Evolutionary conservation across 2,797 vertebrate species (phyloP).

Genomic region (Loriculus beryllinus): DNA sequence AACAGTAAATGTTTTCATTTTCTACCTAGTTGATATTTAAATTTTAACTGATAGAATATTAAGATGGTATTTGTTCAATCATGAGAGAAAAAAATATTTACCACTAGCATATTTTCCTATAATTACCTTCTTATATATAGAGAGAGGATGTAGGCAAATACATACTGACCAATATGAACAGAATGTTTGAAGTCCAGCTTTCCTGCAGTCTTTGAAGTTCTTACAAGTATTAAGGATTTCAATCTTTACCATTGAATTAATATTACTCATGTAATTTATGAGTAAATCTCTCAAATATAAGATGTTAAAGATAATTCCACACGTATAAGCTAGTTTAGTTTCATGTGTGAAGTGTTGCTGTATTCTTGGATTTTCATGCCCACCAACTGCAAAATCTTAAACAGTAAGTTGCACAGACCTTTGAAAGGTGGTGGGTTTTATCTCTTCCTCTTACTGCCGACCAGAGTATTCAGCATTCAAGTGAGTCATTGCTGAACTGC

Average conservation of each 20-base stretch:
- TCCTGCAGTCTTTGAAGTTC: not conserved
- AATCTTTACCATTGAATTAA: not conserved
- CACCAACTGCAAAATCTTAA: not conserved
- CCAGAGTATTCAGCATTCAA: not conserved
- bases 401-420: not conserved
- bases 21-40: not conserved
- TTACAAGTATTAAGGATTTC: not conserved
- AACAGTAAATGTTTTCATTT: not conserved
- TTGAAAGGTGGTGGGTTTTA: not conserved
- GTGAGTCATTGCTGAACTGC: not conserved
- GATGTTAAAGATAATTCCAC: not conserved
- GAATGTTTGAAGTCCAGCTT: constrained; percentile 29
- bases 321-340: not conserved
- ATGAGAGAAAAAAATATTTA: not conserved
- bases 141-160: constrained; percentile 19
- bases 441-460: not conserved
- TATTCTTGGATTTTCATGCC: not conserved
- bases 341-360: not conserved
- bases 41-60: not conserved
- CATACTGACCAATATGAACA: not conserved
- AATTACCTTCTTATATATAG: not conserved
- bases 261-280: not conserved
- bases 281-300: not conserved
- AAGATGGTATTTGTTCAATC: not conserved
- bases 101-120: not conserved